phyloP scores from a whole-genome alignment of 2,797 vertebrate species.

The Brachyrhaphis roseni region DNA sequence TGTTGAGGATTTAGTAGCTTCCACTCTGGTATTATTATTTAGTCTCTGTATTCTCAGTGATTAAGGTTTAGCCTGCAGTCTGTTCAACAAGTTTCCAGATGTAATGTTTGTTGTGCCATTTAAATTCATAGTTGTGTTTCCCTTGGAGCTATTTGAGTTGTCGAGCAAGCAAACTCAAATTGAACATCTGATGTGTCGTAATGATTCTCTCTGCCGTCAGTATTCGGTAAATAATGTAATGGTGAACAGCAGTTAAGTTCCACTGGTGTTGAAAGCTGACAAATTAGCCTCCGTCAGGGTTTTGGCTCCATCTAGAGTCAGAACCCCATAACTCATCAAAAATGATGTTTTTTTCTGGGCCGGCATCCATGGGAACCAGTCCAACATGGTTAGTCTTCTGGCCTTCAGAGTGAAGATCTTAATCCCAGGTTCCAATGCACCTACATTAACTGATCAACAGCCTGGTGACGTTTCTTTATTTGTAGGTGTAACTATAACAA shows the following conservation, averaged over 20 bases:
- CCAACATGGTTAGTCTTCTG: conserved; percentile 23
- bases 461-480: not conserved
- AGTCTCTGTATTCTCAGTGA: not conserved
- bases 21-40: too few relatives aligned
- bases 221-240: not conserved
- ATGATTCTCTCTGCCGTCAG: conserved; percentile 3
- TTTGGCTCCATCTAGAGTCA: conserved; percentile 51
- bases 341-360: conserved; percentile 25
- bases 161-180: not conserved
- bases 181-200: not conserved
- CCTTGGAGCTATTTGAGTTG: not conserved
- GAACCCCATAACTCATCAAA: conserved; percentile 25
- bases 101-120: not conserved
- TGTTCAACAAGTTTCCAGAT: not conserved
- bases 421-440: conserved; percentile 2
- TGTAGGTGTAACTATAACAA: not conserved
- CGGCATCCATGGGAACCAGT: conserved; percentile 17
- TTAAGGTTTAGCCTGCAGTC: not conserved
- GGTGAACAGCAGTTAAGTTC: conserved; percentile 14
- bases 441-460: not conserved
- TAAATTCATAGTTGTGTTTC: not conserved
- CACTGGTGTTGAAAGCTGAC: conserved; percentile 18
- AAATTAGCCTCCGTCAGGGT: conserved; percentile 11
- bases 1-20: not conserved
- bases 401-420: not conserved